Conservation (phyloP, 2,113 vertebrate species). For the Cryptoleucopteryx plumbea region DNA sequence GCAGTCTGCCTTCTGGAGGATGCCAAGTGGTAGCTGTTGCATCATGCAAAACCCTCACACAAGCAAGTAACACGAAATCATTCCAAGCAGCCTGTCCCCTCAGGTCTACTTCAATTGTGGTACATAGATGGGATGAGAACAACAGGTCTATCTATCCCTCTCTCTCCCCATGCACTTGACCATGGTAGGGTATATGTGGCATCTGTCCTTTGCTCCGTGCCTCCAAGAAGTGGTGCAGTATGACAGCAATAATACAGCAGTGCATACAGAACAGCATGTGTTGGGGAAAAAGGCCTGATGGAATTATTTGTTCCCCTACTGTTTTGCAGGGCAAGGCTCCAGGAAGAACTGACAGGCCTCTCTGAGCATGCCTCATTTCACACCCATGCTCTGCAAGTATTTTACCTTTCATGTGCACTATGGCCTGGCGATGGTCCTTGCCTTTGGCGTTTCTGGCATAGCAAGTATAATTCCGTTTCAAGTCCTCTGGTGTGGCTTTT, state of each 20-base stretch:
- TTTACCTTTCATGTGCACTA: conserved; percentile 75
- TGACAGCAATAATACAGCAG: background rate
- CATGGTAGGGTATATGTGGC: fast-evolving
- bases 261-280: background rate
- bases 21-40: background rate
- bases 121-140: background rate
- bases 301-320: background rate
- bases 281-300: background rate
- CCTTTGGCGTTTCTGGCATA: conserved; percentile 73
- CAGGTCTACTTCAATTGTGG: background rate
- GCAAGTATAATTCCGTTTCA: conserved; percentile 81
- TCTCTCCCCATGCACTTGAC: background rate
- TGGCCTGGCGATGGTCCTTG: conserved; percentile 47
- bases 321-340: background rate
- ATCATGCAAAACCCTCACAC: background rate
- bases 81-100: background rate
- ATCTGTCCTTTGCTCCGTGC: fast-evolving
- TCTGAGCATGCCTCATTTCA: background rate
- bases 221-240: background rate
- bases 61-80: background rate
- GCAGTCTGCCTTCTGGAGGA: background rate
- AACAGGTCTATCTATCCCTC: background rate
- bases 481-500: conserved; percentile 74
- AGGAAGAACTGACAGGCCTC: background rate
- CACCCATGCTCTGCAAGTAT: background rate